A percentile compares a stretch with the other conserved stretches of the same genome.
Evolutionary conservation across 2,888 invertebrate genomes (phyloP).

Genomic region (Pardosa pseudoannulata): DNA sequence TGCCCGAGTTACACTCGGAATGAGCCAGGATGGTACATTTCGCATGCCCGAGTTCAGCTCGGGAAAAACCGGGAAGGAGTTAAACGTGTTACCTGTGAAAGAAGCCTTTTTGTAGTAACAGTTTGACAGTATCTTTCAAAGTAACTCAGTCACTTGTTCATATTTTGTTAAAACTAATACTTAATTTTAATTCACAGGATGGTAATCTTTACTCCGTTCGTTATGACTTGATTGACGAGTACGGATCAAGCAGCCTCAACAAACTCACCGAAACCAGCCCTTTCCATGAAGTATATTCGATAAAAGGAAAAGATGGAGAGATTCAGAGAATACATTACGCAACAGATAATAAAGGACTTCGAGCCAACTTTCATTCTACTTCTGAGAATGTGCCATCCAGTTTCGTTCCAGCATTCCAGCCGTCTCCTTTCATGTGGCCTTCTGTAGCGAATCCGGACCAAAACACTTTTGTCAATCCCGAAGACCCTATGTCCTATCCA

Average conservation of each 20-base stretch:
- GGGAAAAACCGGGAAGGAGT: too few relatives aligned
- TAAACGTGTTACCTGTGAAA: too few relatives aligned
- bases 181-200: conserved; percentile 20
- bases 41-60: too few relatives aligned
- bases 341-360: conserved; percentile 26
- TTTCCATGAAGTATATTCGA: conserved; percentile 39
- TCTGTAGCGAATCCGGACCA: background rate
- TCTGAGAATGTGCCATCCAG: background rate
- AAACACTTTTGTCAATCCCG: too few relatives aligned
- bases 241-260: background rate
- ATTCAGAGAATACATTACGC: conserved; percentile 40
- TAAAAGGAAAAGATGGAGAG: conserved; percentile 22
- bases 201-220: background rate
- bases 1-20: too few relatives aligned
- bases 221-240: background rate
- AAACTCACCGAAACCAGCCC: background rate
- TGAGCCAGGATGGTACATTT: too few relatives aligned
- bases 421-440: background rate
- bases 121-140: too few relatives aligned
- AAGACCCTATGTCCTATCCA: too few relatives aligned
- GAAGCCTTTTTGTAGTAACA: too few relatives aligned
- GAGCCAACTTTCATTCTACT: conserved; percentile 46
- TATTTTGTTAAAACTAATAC: too few relatives aligned
- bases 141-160: too few relatives aligned
- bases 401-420: background rate